Base-by-base conservation (phyloP, 2,797 vertebrate species). In the Martes flavigula region DNA sequence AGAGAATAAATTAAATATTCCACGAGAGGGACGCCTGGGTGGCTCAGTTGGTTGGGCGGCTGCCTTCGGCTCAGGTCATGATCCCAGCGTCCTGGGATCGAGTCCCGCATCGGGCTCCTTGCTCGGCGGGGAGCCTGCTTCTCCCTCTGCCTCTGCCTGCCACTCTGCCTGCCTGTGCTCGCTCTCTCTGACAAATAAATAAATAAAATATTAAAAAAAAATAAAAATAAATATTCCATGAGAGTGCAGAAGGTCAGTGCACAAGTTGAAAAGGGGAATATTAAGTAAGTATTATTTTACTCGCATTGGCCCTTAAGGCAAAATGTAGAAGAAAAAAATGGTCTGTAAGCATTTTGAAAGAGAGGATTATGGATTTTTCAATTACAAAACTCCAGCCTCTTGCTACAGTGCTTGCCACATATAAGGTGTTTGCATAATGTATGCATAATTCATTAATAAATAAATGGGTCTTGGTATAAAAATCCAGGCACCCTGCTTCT, bases 391-490 rank as follows among this genome's bases (percentile, higher is more conserved):
- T 48, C 30, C 54, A 90, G 40, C n/a, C 56, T 84, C 64, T 70
- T 77, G 51, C 43, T 40, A 92, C 40, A 82, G n/a, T 77, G 77
- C 70, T 87, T 90, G 87, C 32, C 72, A 30, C 60, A 54, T 82
- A 84, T 7, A 72, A 94, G 75, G n/a, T 35, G 88, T 23, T 58
- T 25, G 11, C 23, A 77, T 95, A 87, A 56, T 83, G 79, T 70
- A 46, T 96, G 43, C 38, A 79, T 90, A 84, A 90, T 25, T 87
- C 9, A 60, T 92, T 58, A 90, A 84, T 75, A 91, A 97, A 83
- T 82, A 75, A 95, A 27, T 84, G 40, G 30, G 15, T 54, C 60
- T 0, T 54, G 38, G 18, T 54, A 54, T 88, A 87, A 94, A 90
- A 96, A 94, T 18, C 12, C 83, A 85, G 75, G 60, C 62, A 75